These are phyloP conservation scores for Calliopum simillimum DNA, from an alignment of 2,888 invertebrate genomes.

Conservation along the genomic window DNA sequence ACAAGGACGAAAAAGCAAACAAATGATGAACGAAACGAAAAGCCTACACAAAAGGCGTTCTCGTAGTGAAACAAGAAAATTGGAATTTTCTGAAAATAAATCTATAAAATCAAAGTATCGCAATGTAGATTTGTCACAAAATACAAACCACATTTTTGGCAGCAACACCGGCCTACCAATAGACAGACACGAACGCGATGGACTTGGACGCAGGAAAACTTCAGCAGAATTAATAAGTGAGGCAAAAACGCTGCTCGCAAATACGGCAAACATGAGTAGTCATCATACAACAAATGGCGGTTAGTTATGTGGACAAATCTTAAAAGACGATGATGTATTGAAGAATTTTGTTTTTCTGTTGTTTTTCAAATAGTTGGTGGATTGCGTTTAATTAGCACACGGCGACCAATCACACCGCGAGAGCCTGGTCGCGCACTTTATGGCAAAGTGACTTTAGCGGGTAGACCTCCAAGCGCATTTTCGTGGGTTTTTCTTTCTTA, in stretches of 20 bases:
- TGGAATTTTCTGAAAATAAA: conserved; percentile 32
- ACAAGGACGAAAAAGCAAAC: conserved; percentile 10
- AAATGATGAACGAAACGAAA: conserved; percentile 46
- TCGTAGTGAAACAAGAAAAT: conserved; percentile 55
- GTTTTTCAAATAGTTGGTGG: conserved; percentile 53
- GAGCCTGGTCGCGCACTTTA: conserved; percentile 84
- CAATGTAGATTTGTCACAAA: conserved; percentile 11
- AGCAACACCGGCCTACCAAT: conserved; percentile 1
- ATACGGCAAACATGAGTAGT: conserved; percentile 32
- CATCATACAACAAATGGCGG: conserved; percentile 42
- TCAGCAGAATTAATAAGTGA: conserved; percentile 86
- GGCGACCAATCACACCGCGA: conserved; percentile 87
- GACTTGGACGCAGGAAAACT: conserved; percentile 71
- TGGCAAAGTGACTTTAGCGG: conserved; percentile 70
- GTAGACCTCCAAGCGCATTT: conserved; percentile 81
- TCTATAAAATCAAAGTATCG: conserved; percentile 9
- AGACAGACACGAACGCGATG: conserved; percentile 33
- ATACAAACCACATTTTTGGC: background rate
- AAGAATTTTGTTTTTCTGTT: conserved; percentile 10
- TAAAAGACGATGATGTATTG: background rate
- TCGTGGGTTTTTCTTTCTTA: conserved; percentile 69
- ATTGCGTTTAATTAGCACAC: conserved; percentile 74
- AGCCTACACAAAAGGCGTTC: conserved; percentile 57
- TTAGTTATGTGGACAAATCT: background rate
- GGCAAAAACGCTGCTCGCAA: conserved; percentile 74